Base-by-base conservation (phyloP, 1,140 invertebrate genomes). In the Panulirus ornatus region DNA sequence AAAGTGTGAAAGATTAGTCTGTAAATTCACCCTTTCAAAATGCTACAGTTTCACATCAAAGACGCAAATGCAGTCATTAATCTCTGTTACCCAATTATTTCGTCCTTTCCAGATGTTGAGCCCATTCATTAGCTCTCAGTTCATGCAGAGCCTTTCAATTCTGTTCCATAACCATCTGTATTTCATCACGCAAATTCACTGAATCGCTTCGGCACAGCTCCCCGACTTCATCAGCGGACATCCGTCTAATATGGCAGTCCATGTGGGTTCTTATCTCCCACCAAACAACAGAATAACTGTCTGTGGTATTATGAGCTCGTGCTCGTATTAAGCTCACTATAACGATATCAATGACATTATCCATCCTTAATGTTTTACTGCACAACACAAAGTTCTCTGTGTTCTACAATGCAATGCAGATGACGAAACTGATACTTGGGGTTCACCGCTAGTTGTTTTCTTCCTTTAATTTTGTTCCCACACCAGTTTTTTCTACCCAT, bases 401-500 rank as follows among this genome's bases (percentile, higher is more conserved):
- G 34, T n/a, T n/a, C n/a, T 0, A 19, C 42, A 47, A 44, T 78
- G 22, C 75, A 78, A 42, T 42, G 14, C 1, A 78, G 1, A 44
- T 40, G 6, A 5, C 38, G 19, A 78, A 78, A 19, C 9, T 78
- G 2, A 78, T 47, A 38, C 8, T 19, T 47, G 6, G 38, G 11
- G 27, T 14, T 78, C 5, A 47, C 38, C 40, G 36, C 38, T 47
- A n/a, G 42, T 27, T 42, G 14, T 47, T 42, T 78, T 58, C 30
- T 14, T n/a, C n/a, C n/a, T n/a, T 82, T 14, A 82, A 54, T 54
- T 82, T 82, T 58, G 47, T 34, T 6, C 0, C 79, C 16, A 82
- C 47, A 58, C 47, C 47, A 54, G 79, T 47, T 51, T 82, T n/a
- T 58, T 58, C 79, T 82, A 34, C 47, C 51, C 22, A 36, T 54